Percentiles rank a stretch among this genome's conserved stretches.
These are phyloP conservation scores for Drosophila carrolli DNA, from an alignment of 1,140 invertebrate genomes.

Conservation along the genomic window DNA sequence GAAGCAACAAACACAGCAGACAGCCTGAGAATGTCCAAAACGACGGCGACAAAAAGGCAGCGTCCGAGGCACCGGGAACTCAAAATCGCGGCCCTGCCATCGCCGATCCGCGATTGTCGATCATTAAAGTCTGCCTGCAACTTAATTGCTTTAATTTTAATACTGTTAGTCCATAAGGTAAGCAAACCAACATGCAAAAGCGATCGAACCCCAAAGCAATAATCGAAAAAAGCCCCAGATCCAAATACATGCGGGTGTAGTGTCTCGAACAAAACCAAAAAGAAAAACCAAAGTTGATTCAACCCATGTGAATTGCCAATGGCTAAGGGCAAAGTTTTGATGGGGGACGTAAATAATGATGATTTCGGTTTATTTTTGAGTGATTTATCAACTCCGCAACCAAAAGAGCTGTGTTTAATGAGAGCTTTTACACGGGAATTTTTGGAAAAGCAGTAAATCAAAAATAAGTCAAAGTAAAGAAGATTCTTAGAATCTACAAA, in stretches of 20 bases:
- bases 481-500: neutral
- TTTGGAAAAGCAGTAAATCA: conserved; percentile 7
- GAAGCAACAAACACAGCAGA: conserved; percentile 14
- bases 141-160: conserved; percentile 84
- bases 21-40: conserved; percentile 70
- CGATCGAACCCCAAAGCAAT: conserved; percentile 22
- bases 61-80: conserved; percentile 46
- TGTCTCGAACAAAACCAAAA: conserved; percentile 6
- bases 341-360: conserved; percentile 54
- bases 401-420: conserved; percentile 11
- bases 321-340: conserved; percentile 39
- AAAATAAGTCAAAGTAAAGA: neutral
- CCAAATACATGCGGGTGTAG: conserved; percentile 66
- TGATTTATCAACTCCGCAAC: conserved; percentile 33
- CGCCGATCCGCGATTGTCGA: conserved; percentile 69
- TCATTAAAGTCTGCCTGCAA: conserved; percentile 83
- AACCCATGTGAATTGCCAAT: conserved; percentile 46
- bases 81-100: conserved; percentile 37
- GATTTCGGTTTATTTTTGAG: conserved; percentile 40
- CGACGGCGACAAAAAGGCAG: conserved; percentile 58
- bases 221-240: conserved; percentile 31
- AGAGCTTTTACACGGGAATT: conserved; percentile 9
- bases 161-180: conserved; percentile 82
- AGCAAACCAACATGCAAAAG: conserved; percentile 39
- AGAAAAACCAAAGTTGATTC: conserved; percentile 37